Base-by-base conservation (phyloP, 2,888 invertebrate genomes). In the Eupithecia dodoneata region DNA sequence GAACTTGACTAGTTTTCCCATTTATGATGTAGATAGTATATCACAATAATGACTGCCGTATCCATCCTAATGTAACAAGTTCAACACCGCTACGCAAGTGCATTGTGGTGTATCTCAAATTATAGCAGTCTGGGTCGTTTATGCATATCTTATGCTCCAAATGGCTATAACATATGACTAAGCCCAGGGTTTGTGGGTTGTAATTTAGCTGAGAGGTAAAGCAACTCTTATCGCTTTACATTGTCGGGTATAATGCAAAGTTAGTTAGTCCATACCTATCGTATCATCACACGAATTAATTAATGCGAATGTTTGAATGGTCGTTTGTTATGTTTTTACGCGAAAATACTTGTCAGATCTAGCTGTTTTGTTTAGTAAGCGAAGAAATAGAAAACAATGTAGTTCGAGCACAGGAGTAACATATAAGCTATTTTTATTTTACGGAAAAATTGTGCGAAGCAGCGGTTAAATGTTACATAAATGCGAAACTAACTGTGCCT, bases 51-150 rank as follows among this genome's bases (percentile, higher is more conserved):
- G 72, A 73, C 30, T 79, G 69, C 73, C 80, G 52, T 71, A 83
- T 88, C 85, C 81, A 82, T 78, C 45, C 69, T 77, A 72, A 69
- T 70, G 70, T 47, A 13, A 9, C 70, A 81, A 82, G 76, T 30
- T 2, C 69, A 84, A 74, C 70, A 79, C 69, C 70, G 79, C 71
- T 80, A 59, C 73, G 30, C 81, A 74, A 87, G 88, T 88, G 87
- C 87, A 88, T 85, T 87, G 83, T 81, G 83, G 84, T 88, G 85
- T 88, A 85, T 82, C 83, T 85, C 80, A 82, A 83, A 86, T 85
- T 84, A 87, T 81, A 78, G 76, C 75, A 77, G 84, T 82, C 83
- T 79, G 79, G 80, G 81, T 82, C 82, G 83, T 85, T 86, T 85
- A 81, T 84, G 82, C 81, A 84, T 85, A 83, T 83, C 81, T 84